These are phyloP conservation scores for Eurytoma californica DNA, from an alignment of 2,888 invertebrate genomes.

Conservation along the genomic window DNA sequence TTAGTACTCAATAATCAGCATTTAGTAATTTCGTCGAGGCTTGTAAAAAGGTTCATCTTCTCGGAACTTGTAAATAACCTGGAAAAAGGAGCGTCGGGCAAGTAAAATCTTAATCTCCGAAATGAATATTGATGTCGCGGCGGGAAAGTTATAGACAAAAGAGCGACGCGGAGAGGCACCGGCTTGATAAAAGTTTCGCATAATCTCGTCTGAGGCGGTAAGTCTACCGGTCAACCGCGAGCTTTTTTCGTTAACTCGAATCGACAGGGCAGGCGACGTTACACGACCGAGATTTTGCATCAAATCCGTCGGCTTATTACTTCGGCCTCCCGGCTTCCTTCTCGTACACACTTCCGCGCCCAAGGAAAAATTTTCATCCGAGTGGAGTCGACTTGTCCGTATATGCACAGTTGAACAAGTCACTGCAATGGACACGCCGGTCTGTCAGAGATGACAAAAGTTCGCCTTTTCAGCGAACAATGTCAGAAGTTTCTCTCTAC, in stretches of 20 bases:
- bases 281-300: constrained; percentile 44
- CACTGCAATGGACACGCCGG: too few relatives aligned
- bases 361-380: too few relatives aligned
- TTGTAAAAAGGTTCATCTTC: too few relatives aligned
- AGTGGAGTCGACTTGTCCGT: too few relatives aligned
- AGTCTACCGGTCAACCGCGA: constrained; percentile 45
- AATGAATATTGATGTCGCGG: constrained; percentile 49
- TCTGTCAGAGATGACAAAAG: too few relatives aligned
- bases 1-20: too few relatives aligned
- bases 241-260: constrained; percentile 49
- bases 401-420: too few relatives aligned
- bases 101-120: constrained; percentile 41
- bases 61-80: too few relatives aligned
- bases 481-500: constrained; percentile 5
- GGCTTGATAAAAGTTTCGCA: constrained; percentile 51
- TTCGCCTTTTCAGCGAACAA: too few relatives aligned
- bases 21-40: too few relatives aligned
- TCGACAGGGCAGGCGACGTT: constrained; percentile 31
- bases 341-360: constrained; percentile 1
- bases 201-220: constrained; percentile 46
- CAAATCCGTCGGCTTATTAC: constrained; percentile 33
- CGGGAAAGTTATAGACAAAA: constrained; percentile 34
- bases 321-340: background rate
- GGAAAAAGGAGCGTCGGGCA: background rate
- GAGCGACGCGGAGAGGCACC: constrained; percentile 8